Evolutionary conservation across 2,888 invertebrate species (phyloP).

Genomic region (Pandemis cinnamomeana): DNA sequence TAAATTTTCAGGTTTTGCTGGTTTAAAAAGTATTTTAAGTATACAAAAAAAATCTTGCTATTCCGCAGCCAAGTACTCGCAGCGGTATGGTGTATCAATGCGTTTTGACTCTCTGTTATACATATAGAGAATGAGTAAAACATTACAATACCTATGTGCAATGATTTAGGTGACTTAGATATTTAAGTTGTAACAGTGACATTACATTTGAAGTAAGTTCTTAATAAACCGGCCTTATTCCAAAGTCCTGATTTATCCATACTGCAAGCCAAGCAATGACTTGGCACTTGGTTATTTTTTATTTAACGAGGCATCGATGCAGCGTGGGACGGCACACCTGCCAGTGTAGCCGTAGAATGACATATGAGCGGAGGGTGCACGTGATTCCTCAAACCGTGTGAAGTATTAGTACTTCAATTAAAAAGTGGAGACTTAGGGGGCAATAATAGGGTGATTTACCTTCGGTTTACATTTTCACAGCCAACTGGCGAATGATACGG

Average conservation of each 20-base stretch:
- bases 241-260: neutral
- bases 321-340: constrained; percentile 13
- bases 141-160: no score
- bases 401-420: neutral
- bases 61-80: no score
- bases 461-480: neutral
- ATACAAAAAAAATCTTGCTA: no score
- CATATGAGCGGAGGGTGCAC: neutral
- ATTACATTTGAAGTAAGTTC: no score
- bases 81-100: no score
- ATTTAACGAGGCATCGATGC: constrained; percentile 18
- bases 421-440: neutral
- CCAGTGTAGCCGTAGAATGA: neutral
- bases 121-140: no score
- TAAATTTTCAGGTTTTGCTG: no score
- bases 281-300: neutral
- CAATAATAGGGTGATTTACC: neutral
- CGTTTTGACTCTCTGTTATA: no score
- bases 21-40: no score
- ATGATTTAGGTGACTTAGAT: no score
- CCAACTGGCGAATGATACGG: no score
- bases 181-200: no score
- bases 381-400: neutral
- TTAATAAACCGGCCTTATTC: neutral
- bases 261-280: neutral